Conservation (phyloP, 2,888 invertebrate genomes). For the Thereva nobilitata region DNA sequence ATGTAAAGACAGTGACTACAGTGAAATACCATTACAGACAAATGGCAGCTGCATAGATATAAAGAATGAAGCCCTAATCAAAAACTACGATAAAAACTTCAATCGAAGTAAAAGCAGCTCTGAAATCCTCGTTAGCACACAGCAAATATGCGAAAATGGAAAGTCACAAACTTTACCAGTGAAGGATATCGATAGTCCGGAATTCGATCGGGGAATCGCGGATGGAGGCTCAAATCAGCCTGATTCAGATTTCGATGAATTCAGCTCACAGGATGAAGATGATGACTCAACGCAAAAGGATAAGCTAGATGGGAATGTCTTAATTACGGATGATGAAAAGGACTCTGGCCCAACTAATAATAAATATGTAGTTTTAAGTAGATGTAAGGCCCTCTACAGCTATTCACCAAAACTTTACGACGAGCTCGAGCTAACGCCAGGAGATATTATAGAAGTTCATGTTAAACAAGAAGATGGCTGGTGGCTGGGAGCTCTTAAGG, state of each 20-base stretch:
- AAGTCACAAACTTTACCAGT: slow-evolving; percentile 36
- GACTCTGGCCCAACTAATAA: slow-evolving; percentile 20
- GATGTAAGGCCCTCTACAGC: slow-evolving; percentile 84
- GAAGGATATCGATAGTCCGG: slow-evolving; percentile 44
- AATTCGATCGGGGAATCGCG: slow-evolving; percentile 56
- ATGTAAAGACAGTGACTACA: slow-evolving; percentile 42
- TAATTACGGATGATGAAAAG: not conserved
- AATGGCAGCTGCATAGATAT: slow-evolving; percentile 52
- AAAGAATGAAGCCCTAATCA: slow-evolving; percentile 49
- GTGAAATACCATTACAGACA: slow-evolving; percentile 38
- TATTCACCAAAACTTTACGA: slow-evolving; percentile 87
- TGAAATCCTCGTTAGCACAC: slow-evolving; percentile 47
- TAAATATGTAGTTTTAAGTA: slow-evolving; percentile 61
- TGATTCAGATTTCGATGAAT: slow-evolving; percentile 85
- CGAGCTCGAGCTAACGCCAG: slow-evolving; percentile 76
- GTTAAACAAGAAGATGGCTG: slow-evolving; percentile 91
- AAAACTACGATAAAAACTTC: slow-evolving; percentile 46
- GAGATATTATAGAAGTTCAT: slow-evolving; percentile 85
- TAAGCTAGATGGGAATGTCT: slow-evolving; percentile 50
- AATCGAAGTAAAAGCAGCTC: slow-evolving; percentile 57
- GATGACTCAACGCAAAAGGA: slow-evolving; percentile 53
- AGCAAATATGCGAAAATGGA: slow-evolving; percentile 23
- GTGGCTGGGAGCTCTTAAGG: slow-evolving; percentile 90
- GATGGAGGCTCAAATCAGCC: slow-evolving; percentile 87
- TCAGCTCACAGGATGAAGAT: slow-evolving; percentile 75